These are phyloP conservation scores for Drosophila melanogaster DNA, from an alignment of 1,140 invertebrate genomes.

Conservation along the genomic window Release_6_plus_ISO1_MT NT_037436.4:13332001-13332500, in stretches of 20 bases:
- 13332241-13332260: background rate
- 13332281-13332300: background rate
- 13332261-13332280: background rate
- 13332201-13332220: too few species aligned
- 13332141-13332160: too few species aligned
- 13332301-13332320: background rate
- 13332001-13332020: constrained; percentile 11
- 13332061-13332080: background rate
- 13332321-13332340: constrained; percentile 23
- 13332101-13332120: too few species aligned
- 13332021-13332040: constrained; percentile 10
- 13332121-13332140: too few species aligned
- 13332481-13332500: constrained; percentile 12
- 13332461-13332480: background rate
- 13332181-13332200: background rate
- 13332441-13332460: background rate
- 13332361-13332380: constrained; percentile 80
- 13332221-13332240: too few species aligned
- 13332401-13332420: constrained; percentile 39
- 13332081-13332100: background rate
- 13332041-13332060: background rate
- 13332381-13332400: constrained; percentile 40
- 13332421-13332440: constrained; percentile 5
- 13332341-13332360: constrained; percentile 79
- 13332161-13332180: too few species aligned